Percentiles rank a stretch among this genome's conserved stretches.
Evolutionary conservation across 2,888 invertebrate genomes (phyloP).

Genomic region (Idaea straminata): DNA sequence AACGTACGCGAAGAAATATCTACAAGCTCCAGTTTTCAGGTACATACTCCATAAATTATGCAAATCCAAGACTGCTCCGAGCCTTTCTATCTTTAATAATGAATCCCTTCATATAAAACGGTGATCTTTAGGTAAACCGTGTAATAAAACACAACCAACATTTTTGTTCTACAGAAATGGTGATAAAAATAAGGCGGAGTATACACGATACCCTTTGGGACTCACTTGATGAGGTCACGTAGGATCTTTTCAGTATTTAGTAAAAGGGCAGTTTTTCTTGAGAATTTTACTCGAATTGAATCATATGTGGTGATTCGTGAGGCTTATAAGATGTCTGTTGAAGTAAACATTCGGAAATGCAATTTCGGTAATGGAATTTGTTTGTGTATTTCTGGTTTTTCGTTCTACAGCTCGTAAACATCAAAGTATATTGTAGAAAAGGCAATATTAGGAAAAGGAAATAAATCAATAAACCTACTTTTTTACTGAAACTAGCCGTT

Average conservation of each 20-base stretch:
- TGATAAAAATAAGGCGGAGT: conserved; percentile 46
- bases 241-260: conserved; percentile 72
- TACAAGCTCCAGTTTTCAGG: background rate
- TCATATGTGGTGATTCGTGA: conserved; percentile 34
- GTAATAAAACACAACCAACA: conserved; percentile 58
- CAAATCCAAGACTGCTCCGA: conserved; percentile 39
- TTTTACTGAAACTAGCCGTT: too few relatives aligned
- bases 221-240: conserved; percentile 69
- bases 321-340: conserved; percentile 24
- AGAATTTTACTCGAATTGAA: conserved; percentile 54
- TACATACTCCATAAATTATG: conserved; percentile 44
- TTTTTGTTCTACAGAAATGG: conserved; percentile 51
- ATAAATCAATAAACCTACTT: too few relatives aligned
- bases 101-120: conserved; percentile 45
- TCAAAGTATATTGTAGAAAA: background rate
- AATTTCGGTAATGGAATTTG: conserved; percentile 25
- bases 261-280: conserved; percentile 46
- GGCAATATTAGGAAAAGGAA: background rate
- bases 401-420: background rate
- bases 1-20: background rate
- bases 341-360: conserved; percentile 25
- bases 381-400: conserved; percentile 17
- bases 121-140: conserved; percentile 51
- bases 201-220: conserved; percentile 42
- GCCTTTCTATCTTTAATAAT: conserved; percentile 43